Evolutionary conservation across 2,113 vertebrate genomes (phyloP).

Genomic region (Pituophis catenifer): DNA sequence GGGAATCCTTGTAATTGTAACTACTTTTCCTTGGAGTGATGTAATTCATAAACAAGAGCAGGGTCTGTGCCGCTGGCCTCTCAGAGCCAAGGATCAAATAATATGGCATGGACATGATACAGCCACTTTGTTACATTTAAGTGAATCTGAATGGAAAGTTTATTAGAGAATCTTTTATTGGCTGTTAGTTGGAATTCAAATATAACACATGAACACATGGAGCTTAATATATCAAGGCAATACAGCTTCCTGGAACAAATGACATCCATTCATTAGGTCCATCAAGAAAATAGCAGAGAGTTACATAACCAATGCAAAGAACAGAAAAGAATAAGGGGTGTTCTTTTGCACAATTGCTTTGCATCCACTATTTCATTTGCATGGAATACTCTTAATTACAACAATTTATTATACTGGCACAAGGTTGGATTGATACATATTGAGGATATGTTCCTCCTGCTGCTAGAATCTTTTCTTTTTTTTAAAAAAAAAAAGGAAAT

Average conservation of each 20-base stretch:
- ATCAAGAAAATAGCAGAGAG: constrained; percentile 27
- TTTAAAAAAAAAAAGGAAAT: constrained; percentile 63
- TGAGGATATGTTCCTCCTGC: constrained; percentile 59
- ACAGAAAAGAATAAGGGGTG: constrained; percentile 45
- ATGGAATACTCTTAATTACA: constrained; percentile 80
- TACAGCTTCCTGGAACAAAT: not conserved
- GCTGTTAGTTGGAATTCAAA: not conserved
- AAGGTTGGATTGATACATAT: constrained; percentile 72
- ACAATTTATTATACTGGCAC: constrained; percentile 81
- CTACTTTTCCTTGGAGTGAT: not conserved
- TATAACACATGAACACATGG: not conserved
- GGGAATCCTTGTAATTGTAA: not conserved
- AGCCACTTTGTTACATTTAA: not conserved
- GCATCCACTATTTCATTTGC: constrained; percentile 77
- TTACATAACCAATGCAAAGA: constrained; percentile 31
- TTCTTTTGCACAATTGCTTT: constrained; percentile 65
- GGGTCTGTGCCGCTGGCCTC: not conserved
- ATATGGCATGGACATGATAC: not conserved
- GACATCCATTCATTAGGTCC: not conserved
- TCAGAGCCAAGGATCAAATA: not conserved
- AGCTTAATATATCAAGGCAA: not conserved
- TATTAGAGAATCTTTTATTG: not conserved
- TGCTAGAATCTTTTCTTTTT: constrained; percentile 64
- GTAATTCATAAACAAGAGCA: not conserved
- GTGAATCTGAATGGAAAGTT: not conserved